These are phyloP conservation scores for Panzeria rudis DNA, from an alignment of 2,888 invertebrate species.

Conservation along the genomic window DNA sequence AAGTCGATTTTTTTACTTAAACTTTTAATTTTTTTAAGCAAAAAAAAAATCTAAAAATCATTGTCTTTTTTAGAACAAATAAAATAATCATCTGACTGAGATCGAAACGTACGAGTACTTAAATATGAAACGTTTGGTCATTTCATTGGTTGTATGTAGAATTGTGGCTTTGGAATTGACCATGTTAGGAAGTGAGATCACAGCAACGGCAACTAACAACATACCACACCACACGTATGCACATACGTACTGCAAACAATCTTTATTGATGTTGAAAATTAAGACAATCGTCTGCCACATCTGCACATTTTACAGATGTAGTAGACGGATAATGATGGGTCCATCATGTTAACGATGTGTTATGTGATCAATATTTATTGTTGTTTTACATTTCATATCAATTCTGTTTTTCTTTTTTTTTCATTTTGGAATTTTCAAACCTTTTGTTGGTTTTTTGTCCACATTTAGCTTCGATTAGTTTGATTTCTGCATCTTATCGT, in stretches of 20 bases:
- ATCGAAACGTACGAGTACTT: slow-evolving; percentile 52
- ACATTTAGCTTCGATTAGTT: slow-evolving; percentile 71
- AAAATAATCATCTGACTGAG: slow-evolving; percentile 53
- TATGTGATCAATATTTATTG: slow-evolving; percentile 73
- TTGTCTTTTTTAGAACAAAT: slow-evolving; percentile 45
- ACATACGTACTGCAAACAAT: background rate
- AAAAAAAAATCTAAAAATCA: slow-evolving; percentile 3
- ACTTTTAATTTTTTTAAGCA: slow-evolving; percentile 31
- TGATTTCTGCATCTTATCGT: slow-evolving; percentile 77
- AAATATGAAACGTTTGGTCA: slow-evolving; percentile 59
- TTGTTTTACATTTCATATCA: slow-evolving; percentile 55
- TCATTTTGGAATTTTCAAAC: slow-evolving; percentile 27
- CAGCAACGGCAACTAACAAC: slow-evolving; percentile 53
- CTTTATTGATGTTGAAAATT: slow-evolving; percentile 58
- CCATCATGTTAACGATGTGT: slow-evolving; percentile 72
- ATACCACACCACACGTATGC: background rate
- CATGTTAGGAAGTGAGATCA: slow-evolving; percentile 70
- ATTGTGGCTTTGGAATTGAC: slow-evolving; percentile 50
- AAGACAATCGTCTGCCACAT: slow-evolving; percentile 67
- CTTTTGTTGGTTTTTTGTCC: slow-evolving; percentile 45
- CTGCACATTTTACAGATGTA: slow-evolving; percentile 64
- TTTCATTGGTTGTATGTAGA: slow-evolving; percentile 2
- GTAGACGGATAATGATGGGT: slow-evolving; percentile 70
- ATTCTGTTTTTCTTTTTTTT: background rate
- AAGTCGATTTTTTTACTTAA: slow-evolving; percentile 29